These are phyloP conservation scores for Heterohyrax brucei DNA, from an alignment of 2,797 vertebrate genomes.

Conservation along the genomic window DNA sequence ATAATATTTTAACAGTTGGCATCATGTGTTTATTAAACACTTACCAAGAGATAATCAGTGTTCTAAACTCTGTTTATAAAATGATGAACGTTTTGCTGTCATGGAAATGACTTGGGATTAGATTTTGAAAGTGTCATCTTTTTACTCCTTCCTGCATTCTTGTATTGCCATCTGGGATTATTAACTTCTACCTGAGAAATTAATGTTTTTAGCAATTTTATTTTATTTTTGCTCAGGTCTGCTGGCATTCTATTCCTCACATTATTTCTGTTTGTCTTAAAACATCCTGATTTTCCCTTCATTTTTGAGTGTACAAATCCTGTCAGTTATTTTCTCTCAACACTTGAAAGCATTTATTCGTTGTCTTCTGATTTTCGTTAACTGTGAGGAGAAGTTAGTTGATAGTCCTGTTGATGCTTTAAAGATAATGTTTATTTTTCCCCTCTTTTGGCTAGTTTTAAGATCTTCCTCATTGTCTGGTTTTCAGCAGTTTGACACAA, in stretches of 20 bases:
- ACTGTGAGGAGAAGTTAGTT: constrained; percentile 32
- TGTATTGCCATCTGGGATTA: constrained; percentile 13
- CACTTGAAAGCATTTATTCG: not conserved
- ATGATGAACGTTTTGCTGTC: not conserved
- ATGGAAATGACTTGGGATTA: not conserved
- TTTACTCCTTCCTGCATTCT: not conserved
- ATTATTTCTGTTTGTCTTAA: not conserved
- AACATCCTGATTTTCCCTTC: not conserved
- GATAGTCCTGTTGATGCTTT: not conserved
- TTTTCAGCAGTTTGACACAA: constrained; percentile 10
- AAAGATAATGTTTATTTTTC: not conserved
- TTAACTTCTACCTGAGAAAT: constrained; percentile 41
- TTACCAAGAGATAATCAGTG: not conserved
- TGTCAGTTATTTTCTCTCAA: constrained; percentile 14
- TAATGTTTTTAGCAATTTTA: constrained; percentile 22
- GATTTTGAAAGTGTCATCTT: constrained; percentile 14
- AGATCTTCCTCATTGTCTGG: not conserved
- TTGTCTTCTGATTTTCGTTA: constrained; percentile 28
- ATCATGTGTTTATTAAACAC: not conserved
- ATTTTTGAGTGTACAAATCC: constrained; percentile 17
- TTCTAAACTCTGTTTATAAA: not conserved
- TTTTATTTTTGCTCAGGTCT: not conserved
- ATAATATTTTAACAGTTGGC: not conserved
- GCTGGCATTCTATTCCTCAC: not conserved
- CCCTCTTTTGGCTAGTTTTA: not conserved